Percentiles rank a stretch among this genome's conserved stretches.
Conservation (phyloP, 2,113 vertebrate genomes). For the Aplodontia rufa region DNA sequence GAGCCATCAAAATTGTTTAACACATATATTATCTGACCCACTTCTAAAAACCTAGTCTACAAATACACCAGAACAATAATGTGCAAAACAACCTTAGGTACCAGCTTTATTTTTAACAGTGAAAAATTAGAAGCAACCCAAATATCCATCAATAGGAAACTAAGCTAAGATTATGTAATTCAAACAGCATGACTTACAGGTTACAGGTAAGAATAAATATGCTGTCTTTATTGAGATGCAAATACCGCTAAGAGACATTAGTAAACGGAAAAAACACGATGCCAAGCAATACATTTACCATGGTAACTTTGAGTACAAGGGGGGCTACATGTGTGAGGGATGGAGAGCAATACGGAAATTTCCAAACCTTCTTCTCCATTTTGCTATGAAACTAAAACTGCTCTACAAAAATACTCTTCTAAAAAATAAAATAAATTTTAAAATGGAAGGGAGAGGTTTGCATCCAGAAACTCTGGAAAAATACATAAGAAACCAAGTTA, state of each 20-base stretch:
- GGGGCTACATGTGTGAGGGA: background rate
- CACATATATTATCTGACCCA: background rate
- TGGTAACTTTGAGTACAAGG: background rate
- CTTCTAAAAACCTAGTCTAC: background rate
- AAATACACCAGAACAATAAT: background rate
- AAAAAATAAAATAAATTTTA: background rate
- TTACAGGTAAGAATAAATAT: background rate
- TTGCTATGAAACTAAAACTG: background rate
- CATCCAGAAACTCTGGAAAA: background rate
- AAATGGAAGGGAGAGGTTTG: background rate
- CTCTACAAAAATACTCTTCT: background rate
- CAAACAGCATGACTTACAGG: background rate
- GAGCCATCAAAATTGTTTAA: background rate
- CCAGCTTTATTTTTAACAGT: constrained; percentile 24
- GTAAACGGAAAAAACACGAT: background rate
- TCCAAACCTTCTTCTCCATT: background rate
- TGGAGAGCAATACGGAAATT: too few species aligned
- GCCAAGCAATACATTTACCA: background rate
- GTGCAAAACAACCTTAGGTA: background rate
- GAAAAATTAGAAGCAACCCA: background rate
- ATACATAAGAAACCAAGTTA: background rate
- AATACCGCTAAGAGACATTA: background rate
- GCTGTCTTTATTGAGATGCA: background rate
- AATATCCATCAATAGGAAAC: background rate
- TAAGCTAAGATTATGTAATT: background rate